Base-by-base conservation (phyloP, 2,113 vertebrate genomes). In the Oreochromis spilurus region DNA sequence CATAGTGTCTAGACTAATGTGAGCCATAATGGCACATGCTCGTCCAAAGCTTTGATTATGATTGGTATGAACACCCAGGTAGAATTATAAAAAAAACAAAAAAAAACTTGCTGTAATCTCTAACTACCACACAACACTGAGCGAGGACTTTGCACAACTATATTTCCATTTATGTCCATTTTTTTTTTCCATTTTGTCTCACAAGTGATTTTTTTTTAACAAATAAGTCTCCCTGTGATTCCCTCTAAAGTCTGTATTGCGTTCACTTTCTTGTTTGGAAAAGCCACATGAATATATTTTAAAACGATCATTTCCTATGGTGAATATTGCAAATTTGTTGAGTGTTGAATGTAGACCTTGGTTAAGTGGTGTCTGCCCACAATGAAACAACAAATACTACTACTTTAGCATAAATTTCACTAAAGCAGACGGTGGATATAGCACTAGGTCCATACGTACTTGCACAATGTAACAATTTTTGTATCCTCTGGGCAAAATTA, bases 1-100 rank as follows among this genome's bases (percentile, higher is more conserved):
- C 94, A 95, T 50, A 14, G 26, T 52, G 85, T 81, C 77, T 84
- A 45, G 86, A 86, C 81, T 91, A 88, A 92, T 93, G 91, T 81
- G 81, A 89, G 81, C 89, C 88, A 92, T 85, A 89, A 89, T 92
- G 86, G 81, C 81, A 86, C 90, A 81, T 81, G 79, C 78, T 85
- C 72, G 55, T 81, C 82, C 26, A 58, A 72, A 40, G n/a, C 67
- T 50, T 91, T 92, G 85, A 94, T 90, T 93, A 55, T 83, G 92
- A 95, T 89, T 90, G 88, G 62, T 89, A 58, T 10, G 36, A 87
- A 91, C 85, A 91, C 90, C 79, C 54, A 57, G 80, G 34, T 91
- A 29, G 58, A 86, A 81, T 26, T 79, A 7, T 12, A 26, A 60
- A 54, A 75, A 57, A 31, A 36, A 21, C 21, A 58, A 50, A 55